A percentile compares a stretch with the other conserved stretches of the same genome.
Evolutionary conservation across 2,113 vertebrate species (phyloP).

Genomic region (Beaufortia kweichowensis): DNA sequence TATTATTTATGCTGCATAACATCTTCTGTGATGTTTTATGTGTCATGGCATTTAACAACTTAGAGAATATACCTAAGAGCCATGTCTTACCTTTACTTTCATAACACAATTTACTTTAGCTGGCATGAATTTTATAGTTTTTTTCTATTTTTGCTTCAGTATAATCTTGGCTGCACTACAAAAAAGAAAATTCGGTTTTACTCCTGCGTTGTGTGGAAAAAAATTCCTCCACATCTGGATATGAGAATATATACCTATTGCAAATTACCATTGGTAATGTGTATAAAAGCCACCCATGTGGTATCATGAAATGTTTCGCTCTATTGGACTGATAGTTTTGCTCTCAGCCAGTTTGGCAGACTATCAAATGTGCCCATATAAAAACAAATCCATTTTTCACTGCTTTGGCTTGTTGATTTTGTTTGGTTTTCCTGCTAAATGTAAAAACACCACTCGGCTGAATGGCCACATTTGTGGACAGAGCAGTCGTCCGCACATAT

Average conservation of each 20-base stretch:
- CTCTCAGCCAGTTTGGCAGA: not conserved
- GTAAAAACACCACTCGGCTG: not conserved
- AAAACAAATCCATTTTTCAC: slow-evolving; percentile 20
- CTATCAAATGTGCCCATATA: slow-evolving; percentile 18
- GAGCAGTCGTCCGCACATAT: not conserved
- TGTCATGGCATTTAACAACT: too few relatives aligned
- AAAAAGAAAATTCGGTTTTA: too few relatives aligned
- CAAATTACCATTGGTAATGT: not conserved
- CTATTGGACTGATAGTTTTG: not conserved
- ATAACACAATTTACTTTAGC: too few relatives aligned
- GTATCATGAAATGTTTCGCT: slow-evolving; percentile 10
- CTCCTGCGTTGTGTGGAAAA: not conserved
- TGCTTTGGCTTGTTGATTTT: slow-evolving; percentile 20
- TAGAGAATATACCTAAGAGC: too few relatives aligned
- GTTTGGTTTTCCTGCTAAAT: slow-evolving; percentile 39
- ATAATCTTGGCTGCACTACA: too few relatives aligned
- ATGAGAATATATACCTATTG: not conserved
- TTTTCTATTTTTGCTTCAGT: too few relatives aligned
- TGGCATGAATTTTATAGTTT: too few relatives aligned
- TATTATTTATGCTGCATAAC: too few relatives aligned
- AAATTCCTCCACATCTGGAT: slow-evolving; percentile 21
- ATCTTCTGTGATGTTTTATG: too few relatives aligned
- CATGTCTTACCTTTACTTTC: too few relatives aligned
- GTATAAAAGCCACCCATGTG: not conserved
- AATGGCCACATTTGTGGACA: slow-evolving; percentile 26